Base-by-base conservation (phyloP, 2,797 vertebrate genomes). In the Silurus aristotelis region DNA sequence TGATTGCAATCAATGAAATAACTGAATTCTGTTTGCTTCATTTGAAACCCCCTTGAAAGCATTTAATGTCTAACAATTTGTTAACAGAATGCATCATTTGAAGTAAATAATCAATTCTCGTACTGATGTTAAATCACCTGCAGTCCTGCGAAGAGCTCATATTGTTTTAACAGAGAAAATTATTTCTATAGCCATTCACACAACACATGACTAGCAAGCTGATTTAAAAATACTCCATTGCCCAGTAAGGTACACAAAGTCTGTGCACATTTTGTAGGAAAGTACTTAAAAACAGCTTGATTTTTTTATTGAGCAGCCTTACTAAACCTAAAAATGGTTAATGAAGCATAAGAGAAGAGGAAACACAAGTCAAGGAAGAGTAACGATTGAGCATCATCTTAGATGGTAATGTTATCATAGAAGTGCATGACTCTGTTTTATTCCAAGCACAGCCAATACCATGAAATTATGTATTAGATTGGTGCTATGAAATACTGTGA, bases 1-100 rank as follows among this genome's bases (percentile, higher is more conserved):
- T 92, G 90, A 92, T 92, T 92, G 92, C 91, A 92, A 92, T 92
- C 92, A 92, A 88, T 90, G 89, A 86, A 84, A 90, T 77, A 79
- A 78, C 83, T 83, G 87, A 89, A 89, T 87, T 90, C 86, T 87
- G 80, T 86, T 87, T 67, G 86, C 88, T 87, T 87, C 63, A 82
- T 87, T 90, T 90, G 72, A 72, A 72, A 71, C n/a, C 63, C 84
- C 85, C 60, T 84, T 75, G 83, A 90, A 90, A 89, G 80, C 77
- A 58, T 85, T 90, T 89, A 89, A 89, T 84, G 83, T 66, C 80
- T 87, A 91, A 90, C 85, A 73, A 87, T 87, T 87, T 83, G 88
- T 88, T 88, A 88, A 89, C 88, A 88, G 87, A 89, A 87, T 84
- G 87, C 86, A 87, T 86, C 72, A 85, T 89, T 82, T 48, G 86